phyloP scores from a whole-genome alignment of 2,888 invertebrate species.

The Euplagia quadripunctaria region DNA sequence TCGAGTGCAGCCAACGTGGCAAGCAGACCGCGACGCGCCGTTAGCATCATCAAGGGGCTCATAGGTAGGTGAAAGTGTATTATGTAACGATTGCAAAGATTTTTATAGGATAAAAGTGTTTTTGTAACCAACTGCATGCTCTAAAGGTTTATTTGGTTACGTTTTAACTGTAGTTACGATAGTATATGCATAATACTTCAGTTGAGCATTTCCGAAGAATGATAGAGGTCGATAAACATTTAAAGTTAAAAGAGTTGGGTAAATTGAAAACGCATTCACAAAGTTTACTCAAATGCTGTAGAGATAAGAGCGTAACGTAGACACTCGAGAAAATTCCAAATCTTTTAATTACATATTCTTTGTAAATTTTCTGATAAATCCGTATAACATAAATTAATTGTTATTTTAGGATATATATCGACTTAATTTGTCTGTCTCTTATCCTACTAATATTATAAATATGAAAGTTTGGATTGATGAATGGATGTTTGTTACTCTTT shows the following conservation, averaged over 20 bases:
- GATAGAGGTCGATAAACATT: not conserved
- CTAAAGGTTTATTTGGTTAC: not conserved
- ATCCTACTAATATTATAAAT: no score
- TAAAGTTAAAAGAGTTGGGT: not conserved
- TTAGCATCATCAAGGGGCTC: conserved; percentile 52
- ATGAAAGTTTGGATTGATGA: no score
- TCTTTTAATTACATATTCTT: no score
- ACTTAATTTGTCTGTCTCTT: no score
- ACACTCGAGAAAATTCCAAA: not conserved
- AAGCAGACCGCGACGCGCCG: conserved; percentile 78
- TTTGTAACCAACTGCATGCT: not conserved
- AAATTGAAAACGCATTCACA: not conserved
- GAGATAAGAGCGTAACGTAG: not conserved
- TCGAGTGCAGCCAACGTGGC: conserved; percentile 52
- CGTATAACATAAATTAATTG: no score
- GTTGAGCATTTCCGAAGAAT: not conserved
- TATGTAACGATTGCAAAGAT: conserved; percentile 31
- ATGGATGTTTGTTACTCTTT: no score
- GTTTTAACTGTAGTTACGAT: not conserved
- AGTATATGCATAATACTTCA: not conserved
- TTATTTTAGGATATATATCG: no score
- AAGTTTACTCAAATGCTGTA: not conserved
- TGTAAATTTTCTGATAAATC: no score
- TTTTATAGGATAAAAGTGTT: conserved; percentile 2
- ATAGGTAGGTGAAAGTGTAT: conserved; percentile 41